Percentiles rank a stretch among this genome's conserved stretches.
These are phyloP conservation scores for Malurus elegans DNA, from an alignment of 2,113 vertebrate genomes.

Conservation along the genomic window DNA sequence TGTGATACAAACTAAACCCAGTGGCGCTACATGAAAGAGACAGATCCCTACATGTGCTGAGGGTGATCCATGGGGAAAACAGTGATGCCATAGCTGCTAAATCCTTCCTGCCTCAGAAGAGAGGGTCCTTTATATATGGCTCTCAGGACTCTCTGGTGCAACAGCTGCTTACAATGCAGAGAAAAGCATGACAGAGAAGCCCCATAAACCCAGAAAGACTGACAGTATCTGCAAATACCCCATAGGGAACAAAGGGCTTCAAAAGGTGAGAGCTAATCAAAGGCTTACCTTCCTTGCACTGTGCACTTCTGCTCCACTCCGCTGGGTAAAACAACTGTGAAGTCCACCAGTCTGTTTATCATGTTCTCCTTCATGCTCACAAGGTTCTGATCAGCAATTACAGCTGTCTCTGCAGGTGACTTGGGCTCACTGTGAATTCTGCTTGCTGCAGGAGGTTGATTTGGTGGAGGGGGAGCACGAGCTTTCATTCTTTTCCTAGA, in stretches of 20 bases:
- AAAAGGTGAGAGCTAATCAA: background rate
- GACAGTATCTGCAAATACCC: background rate
- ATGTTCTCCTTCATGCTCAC: slow-evolving; percentile 80
- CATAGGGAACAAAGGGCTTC: background rate
- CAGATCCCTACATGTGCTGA: accelerated
- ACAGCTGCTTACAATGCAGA: background rate
- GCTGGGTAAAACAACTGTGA: slow-evolving; percentile 79
- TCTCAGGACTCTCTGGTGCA: background rate
- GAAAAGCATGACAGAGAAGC: background rate
- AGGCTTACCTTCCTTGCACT: slow-evolving; percentile 83
- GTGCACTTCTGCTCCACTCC: slow-evolving; percentile 77
- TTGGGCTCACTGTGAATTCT: slow-evolving; percentile 60
- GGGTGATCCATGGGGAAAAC: background rate
- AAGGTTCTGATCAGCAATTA: slow-evolving; percentile 68
- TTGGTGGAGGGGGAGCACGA: slow-evolving; percentile 81
- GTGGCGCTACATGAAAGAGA: background rate
- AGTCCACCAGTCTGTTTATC: slow-evolving; percentile 69
- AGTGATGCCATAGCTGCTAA: background rate
- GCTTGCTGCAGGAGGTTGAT: slow-evolving; percentile 71
- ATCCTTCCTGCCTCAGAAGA: background rate
- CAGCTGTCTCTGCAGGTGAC: slow-evolving; percentile 49
- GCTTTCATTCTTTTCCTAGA: slow-evolving; percentile 88
- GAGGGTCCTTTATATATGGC: background rate
- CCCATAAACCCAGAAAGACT: background rate
- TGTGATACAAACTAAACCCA: background rate